Base-by-base conservation (phyloP, 2,113 vertebrate species). In the Psilopsiagon aurifrons region DNA sequence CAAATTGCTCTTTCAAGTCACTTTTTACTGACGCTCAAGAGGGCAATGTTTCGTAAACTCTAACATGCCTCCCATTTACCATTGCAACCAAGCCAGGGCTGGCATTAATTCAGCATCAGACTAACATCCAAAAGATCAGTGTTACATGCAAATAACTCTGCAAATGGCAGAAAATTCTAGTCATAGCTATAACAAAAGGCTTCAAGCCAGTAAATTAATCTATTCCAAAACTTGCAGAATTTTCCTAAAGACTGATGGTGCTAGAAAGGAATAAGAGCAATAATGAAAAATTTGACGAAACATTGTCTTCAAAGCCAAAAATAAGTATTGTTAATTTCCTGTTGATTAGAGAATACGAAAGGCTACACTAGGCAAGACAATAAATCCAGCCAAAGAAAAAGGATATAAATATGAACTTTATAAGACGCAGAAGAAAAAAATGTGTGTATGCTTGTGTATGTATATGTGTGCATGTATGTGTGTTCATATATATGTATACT, bases 11-110 rank as follows among this genome's bases (percentile, higher is more conserved):
- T 74, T 81, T 73, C 15, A 28, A 57, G 20, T 66, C 35, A 74
- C 44, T 35, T 91, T 69, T 83, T 57, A 60, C 4, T 75, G 73
- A 74, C 29, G 41, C 94, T 92, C 83, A 81, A 90, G 96, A 94
- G 85, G 95, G 94, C 93, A 95, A 88, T 95, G 59, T 96, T 95
- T 95, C 87, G 86, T 71, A 96, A 97, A 97, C 7, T 49, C 81
- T 91, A 63, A 64, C 33, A 13, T 68, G 9, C 20, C 13, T 83
- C 88, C 29, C 2, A 11, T 23, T 94, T 62, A 59, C 43, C 64
- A 24, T 79, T 83, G 27, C 22, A 66, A 43, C 1, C 17, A 84
- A 83, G 14, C 43, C 31, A 83, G 52, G 43, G 29, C 20, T 67
- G 47, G 39, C 33, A 70, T 55, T 88, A 69, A 81, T 59, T 55